A percentile compares a stretch with the other conserved stretches of the same genome.
These are phyloP conservation scores for Pitangus sulphuratus DNA, from an alignment of 2,797 vertebrate species.

Conservation along the genomic window DNA sequence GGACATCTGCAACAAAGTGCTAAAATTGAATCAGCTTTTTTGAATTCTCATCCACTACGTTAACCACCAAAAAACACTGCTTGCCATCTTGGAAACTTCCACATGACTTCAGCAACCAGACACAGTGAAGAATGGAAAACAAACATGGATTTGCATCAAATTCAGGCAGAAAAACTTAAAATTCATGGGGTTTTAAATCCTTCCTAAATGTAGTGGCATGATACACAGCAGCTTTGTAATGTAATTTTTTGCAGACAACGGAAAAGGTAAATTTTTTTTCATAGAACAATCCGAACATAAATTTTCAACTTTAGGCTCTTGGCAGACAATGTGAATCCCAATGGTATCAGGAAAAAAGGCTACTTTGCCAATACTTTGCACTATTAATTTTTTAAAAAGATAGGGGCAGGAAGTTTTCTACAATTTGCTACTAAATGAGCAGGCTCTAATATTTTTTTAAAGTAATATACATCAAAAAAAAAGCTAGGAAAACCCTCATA, in stretches of 20 bases:
- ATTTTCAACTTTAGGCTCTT: not conserved
- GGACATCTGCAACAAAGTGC: not conserved
- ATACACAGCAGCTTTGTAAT: not conserved
- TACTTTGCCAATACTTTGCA: not conserved
- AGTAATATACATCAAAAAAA: not conserved
- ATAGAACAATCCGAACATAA: not conserved
- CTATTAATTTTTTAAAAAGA: not conserved
- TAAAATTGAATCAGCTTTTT: not conserved
- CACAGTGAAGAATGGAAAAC: not conserved
- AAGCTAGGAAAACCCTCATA: not conserved
- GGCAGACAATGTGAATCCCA: not conserved
- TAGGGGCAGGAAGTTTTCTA: not conserved
- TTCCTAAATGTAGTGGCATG: not conserved
- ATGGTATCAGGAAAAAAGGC: fast-evolving
- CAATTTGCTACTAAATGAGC: not conserved
- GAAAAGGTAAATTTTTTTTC: not conserved
- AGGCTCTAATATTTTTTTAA: not conserved
- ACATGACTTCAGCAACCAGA: not conserved
- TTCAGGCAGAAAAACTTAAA: not conserved
- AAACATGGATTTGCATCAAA: not conserved
- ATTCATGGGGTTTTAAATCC: fast-evolving
- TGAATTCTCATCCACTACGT: not conserved
- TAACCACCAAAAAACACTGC: not conserved
- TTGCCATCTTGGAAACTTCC: not conserved
- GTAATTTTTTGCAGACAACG: not conserved